Conservation (phyloP, 2,888 invertebrate species). For the Eretmocerus hayati region DNA sequence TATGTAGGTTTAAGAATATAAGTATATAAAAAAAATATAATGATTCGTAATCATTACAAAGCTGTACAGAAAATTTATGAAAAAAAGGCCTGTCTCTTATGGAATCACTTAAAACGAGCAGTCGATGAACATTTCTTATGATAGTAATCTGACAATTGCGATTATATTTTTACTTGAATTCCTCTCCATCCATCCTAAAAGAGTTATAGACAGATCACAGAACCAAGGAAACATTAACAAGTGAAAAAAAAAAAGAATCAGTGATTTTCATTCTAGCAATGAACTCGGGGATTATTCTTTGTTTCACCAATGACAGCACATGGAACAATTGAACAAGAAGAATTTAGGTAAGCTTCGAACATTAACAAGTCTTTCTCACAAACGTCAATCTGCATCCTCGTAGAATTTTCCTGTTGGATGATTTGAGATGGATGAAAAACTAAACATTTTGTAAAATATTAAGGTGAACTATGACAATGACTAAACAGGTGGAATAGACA, state of each 20-base stretch:
- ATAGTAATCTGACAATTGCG: too few species aligned
- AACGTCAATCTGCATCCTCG: conserved; percentile 27
- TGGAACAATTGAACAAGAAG: conserved; percentile 7
- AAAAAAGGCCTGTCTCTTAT: conserved; percentile 39
- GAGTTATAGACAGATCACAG: too few species aligned
- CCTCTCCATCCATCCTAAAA: too few species aligned
- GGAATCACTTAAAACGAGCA: conserved; percentile 34
- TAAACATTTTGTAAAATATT: conserved; percentile 44
- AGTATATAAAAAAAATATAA: conserved; percentile 42
- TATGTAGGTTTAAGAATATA: conserved; percentile 43
- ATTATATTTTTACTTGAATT: too few species aligned
- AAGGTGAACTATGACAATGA: conserved; percentile 8
- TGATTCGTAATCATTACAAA: conserved; percentile 45
- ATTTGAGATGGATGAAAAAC: conserved; percentile 40
- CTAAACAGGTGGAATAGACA: too few species aligned
- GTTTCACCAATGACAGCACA: conserved; percentile 5
- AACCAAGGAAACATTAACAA: too few species aligned
- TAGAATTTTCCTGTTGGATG: conserved; percentile 38
- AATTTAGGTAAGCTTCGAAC: conserved; percentile 13
- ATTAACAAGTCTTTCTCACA: conserved; percentile 19
- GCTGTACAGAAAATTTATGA: conserved; percentile 47
- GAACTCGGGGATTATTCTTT: conserved; percentile 18
- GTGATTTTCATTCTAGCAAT: conserved; percentile 16
- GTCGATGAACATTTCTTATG: conserved; percentile 28
- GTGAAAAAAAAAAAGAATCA: conserved; percentile 3